Conservation (phyloP, 2,113 vertebrate genomes). For the Alectura lathami region DNA sequence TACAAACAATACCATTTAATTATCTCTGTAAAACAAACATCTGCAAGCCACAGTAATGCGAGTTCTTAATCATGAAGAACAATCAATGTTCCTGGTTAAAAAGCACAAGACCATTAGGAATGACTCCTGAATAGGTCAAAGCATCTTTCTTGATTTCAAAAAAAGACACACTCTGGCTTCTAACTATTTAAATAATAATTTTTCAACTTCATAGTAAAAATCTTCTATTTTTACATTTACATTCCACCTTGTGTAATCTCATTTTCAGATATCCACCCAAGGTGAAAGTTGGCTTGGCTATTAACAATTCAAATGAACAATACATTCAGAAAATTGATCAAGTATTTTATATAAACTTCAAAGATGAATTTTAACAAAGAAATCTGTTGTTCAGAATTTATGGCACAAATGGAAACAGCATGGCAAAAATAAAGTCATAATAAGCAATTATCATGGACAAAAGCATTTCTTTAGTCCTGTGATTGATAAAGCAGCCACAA, state of each 20-base stretch:
- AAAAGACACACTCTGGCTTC: neutral
- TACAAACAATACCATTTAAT: neutral
- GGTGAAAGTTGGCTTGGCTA: neutral
- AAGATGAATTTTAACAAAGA: neutral
- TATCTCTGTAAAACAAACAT: neutral
- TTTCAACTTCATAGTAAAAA: neutral
- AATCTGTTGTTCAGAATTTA: neutral
- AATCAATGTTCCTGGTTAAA: neutral
- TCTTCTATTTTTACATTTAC: slow-evolving; percentile 1
- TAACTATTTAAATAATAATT: neutral
- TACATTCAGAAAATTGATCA: neutral
- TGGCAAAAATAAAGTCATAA: neutral
- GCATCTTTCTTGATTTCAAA: neutral
- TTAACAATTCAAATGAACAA: neutral
- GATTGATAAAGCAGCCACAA: neutral
- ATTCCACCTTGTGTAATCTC: neutral
- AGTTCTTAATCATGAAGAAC: neutral
- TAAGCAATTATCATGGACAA: neutral
- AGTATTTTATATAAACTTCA: neutral
- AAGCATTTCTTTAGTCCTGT: neutral
- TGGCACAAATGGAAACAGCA: neutral
- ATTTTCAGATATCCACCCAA: neutral
- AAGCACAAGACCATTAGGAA: neutral
- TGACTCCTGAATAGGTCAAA: neutral
- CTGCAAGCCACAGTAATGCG: neutral